Evolutionary conservation across 37 sponge, comb jelly and placozoan species (phyloP).

Genomic region (Amphimedon queenslandica): DNA sequence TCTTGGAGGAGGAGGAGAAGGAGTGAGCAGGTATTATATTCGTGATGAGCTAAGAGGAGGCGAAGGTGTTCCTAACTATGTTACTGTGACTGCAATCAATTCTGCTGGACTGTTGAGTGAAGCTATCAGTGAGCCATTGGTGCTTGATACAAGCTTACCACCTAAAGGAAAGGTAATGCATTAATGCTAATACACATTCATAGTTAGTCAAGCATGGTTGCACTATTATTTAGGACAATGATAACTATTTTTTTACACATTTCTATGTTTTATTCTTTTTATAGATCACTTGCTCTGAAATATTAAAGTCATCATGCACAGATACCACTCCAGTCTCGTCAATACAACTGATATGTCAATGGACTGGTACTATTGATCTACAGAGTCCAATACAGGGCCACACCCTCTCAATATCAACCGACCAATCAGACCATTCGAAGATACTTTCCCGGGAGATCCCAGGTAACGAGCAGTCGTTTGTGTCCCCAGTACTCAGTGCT

Average conservation of each 20-base stretch:
- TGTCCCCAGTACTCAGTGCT: constrained; percentile 26
- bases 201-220: too few species aligned
- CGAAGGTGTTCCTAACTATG: constrained; percentile 56
- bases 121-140: constrained; percentile 43
- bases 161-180: constrained; percentile 64
- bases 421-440: constrained; percentile 29
- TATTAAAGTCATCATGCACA: too few species aligned
- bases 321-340: not conserved
- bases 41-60: constrained; percentile 1
- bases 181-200: too few species aligned
- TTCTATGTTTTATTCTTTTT: constrained; percentile 2
- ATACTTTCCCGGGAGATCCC: constrained; percentile 19
- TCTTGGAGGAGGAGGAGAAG: too few species aligned
- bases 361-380: constrained; percentile 47
- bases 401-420: constrained; percentile 51
- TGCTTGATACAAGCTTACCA: constrained; percentile 60
- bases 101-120: constrained; percentile 42
- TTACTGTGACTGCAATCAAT: constrained; percentile 49
- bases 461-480: constrained; percentile 4
- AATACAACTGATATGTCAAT: constrained; percentile 28
- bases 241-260: too few species aligned
- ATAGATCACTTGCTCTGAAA: constrained; percentile 49
- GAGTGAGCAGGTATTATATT: constrained; percentile 2
- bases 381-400: constrained; percentile 43
- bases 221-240: too few species aligned